Evolutionary conservation across 2,113 vertebrate genomes (phyloP).

Genomic region (Lampris incognitus): DNA sequence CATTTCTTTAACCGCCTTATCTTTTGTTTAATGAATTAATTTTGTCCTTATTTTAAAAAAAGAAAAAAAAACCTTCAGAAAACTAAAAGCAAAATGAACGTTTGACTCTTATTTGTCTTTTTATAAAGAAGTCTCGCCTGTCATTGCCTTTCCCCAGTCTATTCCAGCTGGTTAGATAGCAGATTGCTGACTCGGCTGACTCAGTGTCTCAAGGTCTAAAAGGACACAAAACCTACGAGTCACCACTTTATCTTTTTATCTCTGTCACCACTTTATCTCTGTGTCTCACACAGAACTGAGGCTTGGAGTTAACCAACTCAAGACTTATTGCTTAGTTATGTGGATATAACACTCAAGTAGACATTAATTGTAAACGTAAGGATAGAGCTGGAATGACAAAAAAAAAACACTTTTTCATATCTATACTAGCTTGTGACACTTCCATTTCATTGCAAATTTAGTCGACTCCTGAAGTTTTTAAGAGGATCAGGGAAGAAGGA

Average conservation of each 20-base stretch:
- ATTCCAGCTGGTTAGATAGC: slow-evolving; percentile 26
- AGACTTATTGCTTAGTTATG: background rate
- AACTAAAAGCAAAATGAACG: background rate
- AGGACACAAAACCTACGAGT: background rate
- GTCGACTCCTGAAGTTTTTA: too few species aligned
- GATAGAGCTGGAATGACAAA: too few species aligned
- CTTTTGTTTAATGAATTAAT: background rate
- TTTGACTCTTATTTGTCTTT: background rate
- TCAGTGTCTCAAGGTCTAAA: slow-evolving; percentile 54
- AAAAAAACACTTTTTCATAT: too few species aligned
- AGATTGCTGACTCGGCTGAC: slow-evolving; percentile 59
- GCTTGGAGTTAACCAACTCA: slow-evolving; percentile 11
- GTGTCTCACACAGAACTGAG: slow-evolving; percentile 5
- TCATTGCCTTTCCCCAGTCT: background rate
- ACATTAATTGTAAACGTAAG: too few species aligned
- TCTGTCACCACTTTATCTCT: slow-evolving; percentile 21
- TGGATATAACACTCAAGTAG: too few species aligned
- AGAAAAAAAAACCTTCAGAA: too few species aligned
- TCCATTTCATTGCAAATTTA: too few species aligned
- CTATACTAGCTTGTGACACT: too few species aligned
- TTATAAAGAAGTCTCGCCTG: background rate
- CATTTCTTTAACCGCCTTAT: background rate
- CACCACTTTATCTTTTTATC: slow-evolving; percentile 21
- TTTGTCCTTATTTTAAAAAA: background rate
- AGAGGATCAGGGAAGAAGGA: too few species aligned